Base-by-base conservation (phyloP, 2,888 invertebrate genomes). In the Erebia ligea region DNA sequence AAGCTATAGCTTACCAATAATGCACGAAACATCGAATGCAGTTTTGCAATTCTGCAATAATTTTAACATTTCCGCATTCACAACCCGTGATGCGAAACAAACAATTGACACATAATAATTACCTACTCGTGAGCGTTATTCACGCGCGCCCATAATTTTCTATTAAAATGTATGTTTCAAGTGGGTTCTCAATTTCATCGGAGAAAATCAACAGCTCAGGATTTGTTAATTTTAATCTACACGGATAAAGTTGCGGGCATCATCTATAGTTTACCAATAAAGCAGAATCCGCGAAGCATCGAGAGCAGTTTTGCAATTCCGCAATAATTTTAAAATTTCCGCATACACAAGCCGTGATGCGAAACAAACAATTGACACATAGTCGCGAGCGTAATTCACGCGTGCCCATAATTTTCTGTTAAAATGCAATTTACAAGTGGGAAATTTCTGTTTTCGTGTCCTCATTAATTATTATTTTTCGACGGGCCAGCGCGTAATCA, bases 401-500 rank as follows among this genome's bases (percentile, higher is more conserved):
- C 42, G 57, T 19, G 58, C 54, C 75, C 73, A 74, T 75, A 67
- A 73, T 73, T 75, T 75, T 75, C 71, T 70, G 76, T 76, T 75
- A 70, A 74, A 74, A 76, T 58, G 67, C 75, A 75, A 74, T 73
- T 72, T 54, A 65, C 68, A 61, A 59, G 66, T 62, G 34, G 19
- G 71, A 56, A 59, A 68, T 66, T 71, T 59, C 64, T 68, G 71
- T 71, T 71, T 66, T 66, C 73, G 65, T 70, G 48, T 68, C 52
- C 68, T 68, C 73, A 70, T 73, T 70, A 73, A 73, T 70, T 70
- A 73, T 73, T 67, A 67, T 67, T 67, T 67, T 67, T 58, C 63
- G 71, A 69, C 67, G 64, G 69, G 68, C 42, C 63, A 15, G 50
- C 69, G 54, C 72, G 72, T 76, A 73, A 73, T 76, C 68, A 71